Conservation (phyloP, 2,888 invertebrate genomes). For the Drosophila villosipedis region DNA sequence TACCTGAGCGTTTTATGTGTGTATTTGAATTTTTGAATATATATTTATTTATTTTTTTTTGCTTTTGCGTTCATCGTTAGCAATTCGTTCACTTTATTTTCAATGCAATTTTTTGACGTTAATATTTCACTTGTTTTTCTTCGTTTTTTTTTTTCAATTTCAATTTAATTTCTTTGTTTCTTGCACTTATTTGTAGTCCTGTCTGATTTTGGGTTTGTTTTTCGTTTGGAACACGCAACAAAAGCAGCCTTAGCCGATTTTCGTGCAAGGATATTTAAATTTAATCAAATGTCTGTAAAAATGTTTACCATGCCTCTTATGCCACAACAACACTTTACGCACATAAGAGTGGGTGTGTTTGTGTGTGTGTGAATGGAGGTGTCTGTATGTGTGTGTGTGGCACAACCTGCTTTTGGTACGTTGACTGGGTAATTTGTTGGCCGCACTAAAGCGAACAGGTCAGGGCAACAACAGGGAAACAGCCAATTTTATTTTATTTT, state of each 20-base stretch:
- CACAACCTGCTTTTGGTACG: conserved; percentile 72
- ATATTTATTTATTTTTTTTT: background rate
- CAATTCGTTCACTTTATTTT: conserved; percentile 51
- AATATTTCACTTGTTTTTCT: conserved; percentile 29
- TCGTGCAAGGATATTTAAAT: conserved; percentile 76
- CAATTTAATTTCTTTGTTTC: background rate
- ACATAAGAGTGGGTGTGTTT: conserved; percentile 23
- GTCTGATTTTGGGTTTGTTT: conserved; percentile 30
- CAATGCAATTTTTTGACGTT: conserved; percentile 46
- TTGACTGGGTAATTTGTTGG: conserved; percentile 76
- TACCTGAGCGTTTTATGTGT: conserved; percentile 27
- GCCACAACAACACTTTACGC: conserved; percentile 51
- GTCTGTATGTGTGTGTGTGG: conserved; percentile 35
- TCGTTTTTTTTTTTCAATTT: background rate
- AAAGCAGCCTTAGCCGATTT: conserved; percentile 63
- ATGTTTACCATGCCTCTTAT: conserved; percentile 68
- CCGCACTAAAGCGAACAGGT: conserved; percentile 48
- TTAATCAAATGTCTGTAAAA: conserved; percentile 79
- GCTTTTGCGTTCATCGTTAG: conserved; percentile 17
- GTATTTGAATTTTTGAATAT: background rate
- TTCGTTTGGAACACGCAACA: conserved; percentile 27
- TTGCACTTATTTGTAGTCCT: conserved; percentile 26
- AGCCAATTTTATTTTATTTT: conserved; percentile 75
- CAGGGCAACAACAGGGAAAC: conserved; percentile 44
- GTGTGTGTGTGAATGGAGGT: conserved; percentile 28